Percentiles rank a stretch among this genome's conserved stretches.
phyloP scores from a whole-genome alignment of 23 tunicate species.

The Halocynthia aurantium region DNA sequence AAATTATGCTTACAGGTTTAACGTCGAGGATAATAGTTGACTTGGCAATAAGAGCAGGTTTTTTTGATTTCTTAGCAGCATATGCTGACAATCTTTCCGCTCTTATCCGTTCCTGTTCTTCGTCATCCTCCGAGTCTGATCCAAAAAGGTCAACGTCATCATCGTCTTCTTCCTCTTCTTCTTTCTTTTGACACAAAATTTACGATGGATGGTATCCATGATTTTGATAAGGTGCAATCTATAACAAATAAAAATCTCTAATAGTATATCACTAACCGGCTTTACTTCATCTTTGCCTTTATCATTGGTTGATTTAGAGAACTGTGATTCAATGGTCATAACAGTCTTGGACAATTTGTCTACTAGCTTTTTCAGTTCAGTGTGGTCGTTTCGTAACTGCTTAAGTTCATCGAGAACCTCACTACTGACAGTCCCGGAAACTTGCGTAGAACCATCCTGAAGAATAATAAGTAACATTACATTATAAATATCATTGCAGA shows the following conservation, averaged over 20 bases:
- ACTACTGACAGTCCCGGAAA: background rate
- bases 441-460: background rate
- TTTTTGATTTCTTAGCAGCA: conserved; percentile 61
- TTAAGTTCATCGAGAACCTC: conserved; percentile 11
- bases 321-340: no score
- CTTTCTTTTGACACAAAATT: background rate
- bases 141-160: conserved; percentile 16
- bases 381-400: conserved; percentile 19
- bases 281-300: no score
- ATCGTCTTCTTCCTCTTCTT: conserved; percentile 1
- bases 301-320: no score
- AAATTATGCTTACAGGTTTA: conserved; percentile 42
- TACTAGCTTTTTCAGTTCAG: conserved; percentile 23
- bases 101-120: conserved; percentile 58
- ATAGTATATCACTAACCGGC: no score
- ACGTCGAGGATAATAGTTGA: conserved; percentile 81
- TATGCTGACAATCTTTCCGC: conserved; percentile 72
- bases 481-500: background rate
- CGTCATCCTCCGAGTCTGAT: conserved; percentile 51
- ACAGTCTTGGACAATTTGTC: conserved; percentile 3
- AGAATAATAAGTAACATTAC: background rate
- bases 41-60: conserved; percentile 71
- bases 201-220: no score
- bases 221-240: no score
- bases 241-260: no score